These are phyloP conservation scores for Caprella mutica DNA, from an alignment of 2,888 invertebrate species.

Conservation along the genomic window DNA sequence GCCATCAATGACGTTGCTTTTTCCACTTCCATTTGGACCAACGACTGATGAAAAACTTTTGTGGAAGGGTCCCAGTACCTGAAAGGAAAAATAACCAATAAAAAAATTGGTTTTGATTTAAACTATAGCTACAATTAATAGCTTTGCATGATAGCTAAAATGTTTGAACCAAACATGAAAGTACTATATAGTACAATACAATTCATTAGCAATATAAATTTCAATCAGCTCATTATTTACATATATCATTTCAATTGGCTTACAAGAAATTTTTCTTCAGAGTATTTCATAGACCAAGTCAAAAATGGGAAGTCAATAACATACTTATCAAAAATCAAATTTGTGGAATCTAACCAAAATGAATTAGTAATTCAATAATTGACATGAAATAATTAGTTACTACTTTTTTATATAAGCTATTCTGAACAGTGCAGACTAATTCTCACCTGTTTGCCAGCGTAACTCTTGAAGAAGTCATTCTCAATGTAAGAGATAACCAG, in stretches of 20 bases:
- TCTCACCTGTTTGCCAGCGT: constrained; percentile 59
- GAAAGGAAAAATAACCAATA: background rate
- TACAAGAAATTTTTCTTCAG: no score
- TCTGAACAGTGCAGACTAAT: background rate
- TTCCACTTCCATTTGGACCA: constrained; percentile 98
- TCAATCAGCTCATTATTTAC: background rate
- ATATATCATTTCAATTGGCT: no score
- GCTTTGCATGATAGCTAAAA: no score
- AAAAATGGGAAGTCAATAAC: no score
- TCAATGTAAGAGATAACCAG: constrained; percentile 82
- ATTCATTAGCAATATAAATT: background rate
- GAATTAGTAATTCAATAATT: no score
- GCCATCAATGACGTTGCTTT: constrained; percentile 97
- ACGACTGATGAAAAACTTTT: constrained; percentile 94
- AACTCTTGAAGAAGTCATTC: constrained; percentile 93
- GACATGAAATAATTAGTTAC: background rate
- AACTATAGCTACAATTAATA: no score
- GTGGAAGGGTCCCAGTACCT: constrained; percentile 79
- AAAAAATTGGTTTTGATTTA: background rate
- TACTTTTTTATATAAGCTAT: background rate
- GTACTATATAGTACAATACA: background rate
- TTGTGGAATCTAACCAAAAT: no score
- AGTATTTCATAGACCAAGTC: no score
- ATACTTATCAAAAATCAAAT: no score
- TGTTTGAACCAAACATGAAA: background rate